Conservation (phyloP, 23 tunicate species). For the Aplidium turbinatum region DNA sequence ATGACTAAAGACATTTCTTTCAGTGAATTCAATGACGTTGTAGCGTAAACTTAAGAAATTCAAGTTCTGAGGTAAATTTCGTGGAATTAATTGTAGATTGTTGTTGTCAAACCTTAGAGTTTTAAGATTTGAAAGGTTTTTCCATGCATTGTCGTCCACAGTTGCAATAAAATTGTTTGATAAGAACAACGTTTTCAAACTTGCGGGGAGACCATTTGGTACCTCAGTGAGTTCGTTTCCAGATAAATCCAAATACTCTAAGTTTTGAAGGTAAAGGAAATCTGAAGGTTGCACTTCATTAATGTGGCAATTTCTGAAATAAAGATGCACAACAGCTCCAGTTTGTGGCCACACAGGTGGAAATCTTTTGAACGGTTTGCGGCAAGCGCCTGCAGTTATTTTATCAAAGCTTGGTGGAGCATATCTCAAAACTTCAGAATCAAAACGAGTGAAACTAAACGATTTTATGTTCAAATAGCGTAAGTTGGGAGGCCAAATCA, state of each 20-base stretch:
- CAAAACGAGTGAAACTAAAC: background rate
- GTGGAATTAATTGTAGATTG: conserved; percentile 11
- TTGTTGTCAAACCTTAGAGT: conserved; percentile 12
- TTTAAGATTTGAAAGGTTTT: conserved; percentile 19
- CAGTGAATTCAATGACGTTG: conserved; percentile 29
- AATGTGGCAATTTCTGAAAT: conserved; percentile 18
- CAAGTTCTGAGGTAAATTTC: conserved; percentile 23
- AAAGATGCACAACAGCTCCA: background rate
- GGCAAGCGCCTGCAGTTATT: conserved; percentile 3
- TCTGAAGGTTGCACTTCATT: conserved; percentile 2
- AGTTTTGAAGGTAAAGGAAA: conserved; percentile 1
- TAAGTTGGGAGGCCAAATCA: conserved; percentile 18
- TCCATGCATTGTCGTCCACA: background rate
- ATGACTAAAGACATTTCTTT: conserved; percentile 3
- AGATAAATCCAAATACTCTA: conserved; percentile 11
- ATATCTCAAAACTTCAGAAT: conserved; percentile 16
- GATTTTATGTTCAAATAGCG: conserved; percentile 9
- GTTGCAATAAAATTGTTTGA: background rate
- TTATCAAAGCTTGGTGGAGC: background rate
- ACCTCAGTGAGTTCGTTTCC: conserved; percentile 22
- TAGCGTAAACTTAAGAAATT: background rate
- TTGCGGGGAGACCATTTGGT: conserved; percentile 15
- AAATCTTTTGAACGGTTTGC: background rate
- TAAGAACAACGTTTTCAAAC: background rate
- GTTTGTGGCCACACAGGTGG: conserved; percentile 16